These are phyloP conservation scores for Dioctria rufipes DNA, from an alignment of 2,888 invertebrate genomes.

Conservation along the genomic window DNA sequence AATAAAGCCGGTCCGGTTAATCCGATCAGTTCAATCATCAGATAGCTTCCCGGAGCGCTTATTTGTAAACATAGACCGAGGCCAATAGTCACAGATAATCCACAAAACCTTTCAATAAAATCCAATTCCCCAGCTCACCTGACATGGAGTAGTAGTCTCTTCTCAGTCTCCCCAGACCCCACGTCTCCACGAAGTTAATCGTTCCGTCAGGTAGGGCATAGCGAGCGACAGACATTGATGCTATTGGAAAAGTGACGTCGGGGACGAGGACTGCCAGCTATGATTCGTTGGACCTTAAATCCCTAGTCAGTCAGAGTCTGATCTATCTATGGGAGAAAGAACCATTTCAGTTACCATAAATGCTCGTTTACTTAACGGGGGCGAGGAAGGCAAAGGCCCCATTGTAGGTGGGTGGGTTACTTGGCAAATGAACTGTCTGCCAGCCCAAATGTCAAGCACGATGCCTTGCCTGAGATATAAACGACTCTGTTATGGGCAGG, in stretches of 20 bases:
- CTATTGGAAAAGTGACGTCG: neutral
- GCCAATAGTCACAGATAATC: constrained; percentile 24
- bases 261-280: neutral
- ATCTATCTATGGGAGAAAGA: constrained; percentile 13
- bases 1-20: constrained; percentile 32
- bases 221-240: neutral
- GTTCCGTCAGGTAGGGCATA: too few relatives aligned
- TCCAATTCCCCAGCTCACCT: constrained; percentile 36
- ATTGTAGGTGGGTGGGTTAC: constrained; percentile 1
- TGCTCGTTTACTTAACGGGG: neutral
- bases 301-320: neutral
- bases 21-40: constrained; percentile 35
- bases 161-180: neutral
- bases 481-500: constrained; percentile 35
- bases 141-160: neutral
- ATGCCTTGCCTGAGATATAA: constrained; percentile 38
- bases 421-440: constrained; percentile 25
- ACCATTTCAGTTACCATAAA: neutral
- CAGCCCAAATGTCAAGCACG: constrained; percentile 56
- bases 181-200: neutral
- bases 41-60: constrained; percentile 20
- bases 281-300: constrained; percentile 23
- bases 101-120: constrained; percentile 43
- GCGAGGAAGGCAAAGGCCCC: neutral
- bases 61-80: constrained; percentile 36